phyloP scores from a whole-genome alignment of 2,888 invertebrate species.

The Cryptops parisi region DNA sequence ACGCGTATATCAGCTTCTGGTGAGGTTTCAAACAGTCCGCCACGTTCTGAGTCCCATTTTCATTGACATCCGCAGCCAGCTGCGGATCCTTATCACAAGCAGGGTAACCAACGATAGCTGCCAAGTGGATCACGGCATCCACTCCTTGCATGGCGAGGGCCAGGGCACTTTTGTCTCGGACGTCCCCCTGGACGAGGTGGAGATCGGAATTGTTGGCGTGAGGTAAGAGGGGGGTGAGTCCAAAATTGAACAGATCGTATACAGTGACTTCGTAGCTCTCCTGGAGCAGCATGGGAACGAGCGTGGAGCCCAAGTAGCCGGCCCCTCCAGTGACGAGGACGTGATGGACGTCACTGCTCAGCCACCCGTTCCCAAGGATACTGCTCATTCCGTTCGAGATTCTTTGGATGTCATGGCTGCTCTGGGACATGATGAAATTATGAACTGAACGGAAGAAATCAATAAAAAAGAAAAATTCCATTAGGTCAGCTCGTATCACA shows the following conservation, averaged over 20 bases:
- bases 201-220: conserved; percentile 20
- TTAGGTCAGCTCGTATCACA: no score
- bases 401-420: background rate
- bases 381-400: conserved; percentile 4
- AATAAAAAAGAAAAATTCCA: no score
- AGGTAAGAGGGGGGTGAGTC: conserved; percentile 26
- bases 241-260: conserved; percentile 29
- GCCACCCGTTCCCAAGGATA: background rate
- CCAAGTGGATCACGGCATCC: conserved; percentile 29
- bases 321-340: conserved; percentile 28
- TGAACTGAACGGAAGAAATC: no score
- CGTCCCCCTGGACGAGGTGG: conserved; percentile 25
- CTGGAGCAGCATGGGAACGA: conserved; percentile 29
- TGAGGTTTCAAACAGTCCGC: conserved; percentile 24
- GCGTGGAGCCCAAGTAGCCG: conserved; percentile 31
- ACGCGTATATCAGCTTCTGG: conserved; percentile 29
- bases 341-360: conserved; percentile 17
- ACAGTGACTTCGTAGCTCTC: conserved; percentile 30
- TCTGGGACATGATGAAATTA: background rate
- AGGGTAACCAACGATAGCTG: conserved; percentile 32
- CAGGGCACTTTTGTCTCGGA: conserved; percentile 25
- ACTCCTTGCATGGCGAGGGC: conserved; percentile 24
- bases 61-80: conserved; percentile 27
- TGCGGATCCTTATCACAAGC: conserved; percentile 30
- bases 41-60: conserved; percentile 27